Conservation (phyloP, 2,888 invertebrate genomes). For the Agonopterix alstromeriana region DNA sequence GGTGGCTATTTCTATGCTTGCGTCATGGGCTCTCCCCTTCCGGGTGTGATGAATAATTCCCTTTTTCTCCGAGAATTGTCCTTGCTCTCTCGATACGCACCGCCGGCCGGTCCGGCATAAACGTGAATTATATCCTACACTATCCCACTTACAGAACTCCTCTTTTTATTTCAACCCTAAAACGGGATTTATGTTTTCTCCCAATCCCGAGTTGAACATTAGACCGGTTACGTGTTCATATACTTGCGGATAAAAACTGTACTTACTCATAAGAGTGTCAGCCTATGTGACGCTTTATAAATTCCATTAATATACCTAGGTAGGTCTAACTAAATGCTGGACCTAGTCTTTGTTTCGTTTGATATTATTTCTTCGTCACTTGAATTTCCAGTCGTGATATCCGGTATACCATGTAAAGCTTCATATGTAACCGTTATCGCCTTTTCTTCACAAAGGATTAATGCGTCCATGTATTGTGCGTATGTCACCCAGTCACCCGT, state of each 20-base stretch:
- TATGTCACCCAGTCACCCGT: constrained; percentile 21
- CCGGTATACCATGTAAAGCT: constrained; percentile 16
- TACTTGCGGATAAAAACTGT: constrained; percentile 22
- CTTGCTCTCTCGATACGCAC: constrained; percentile 72
- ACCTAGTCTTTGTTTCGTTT: too few relatives aligned
- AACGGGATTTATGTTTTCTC: constrained; percentile 58
- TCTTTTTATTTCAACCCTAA: constrained; percentile 66
- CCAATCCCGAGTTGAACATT: constrained; percentile 38
- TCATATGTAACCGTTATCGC: constrained; percentile 21
- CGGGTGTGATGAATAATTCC: constrained; percentile 77
- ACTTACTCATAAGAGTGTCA: constrained; percentile 7
- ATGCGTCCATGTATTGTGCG: constrained; percentile 29
- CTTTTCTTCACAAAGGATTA: constrained; percentile 43
- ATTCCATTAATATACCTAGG: too few relatives aligned
- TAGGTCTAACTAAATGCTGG: too few relatives aligned
- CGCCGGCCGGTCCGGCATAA: constrained; percentile 67
- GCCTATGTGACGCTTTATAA: neutral
- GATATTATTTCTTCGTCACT: too few relatives aligned
- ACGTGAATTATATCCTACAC: constrained; percentile 71
- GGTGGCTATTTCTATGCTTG: constrained; percentile 70
- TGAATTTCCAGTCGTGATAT: too few relatives aligned
- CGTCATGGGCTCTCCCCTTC: constrained; percentile 76
- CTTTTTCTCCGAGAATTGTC: constrained; percentile 70
- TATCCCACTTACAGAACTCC: constrained; percentile 64
- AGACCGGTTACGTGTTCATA: constrained; percentile 39